Percentiles rank a stretch among this genome's conserved stretches.
These are phyloP conservation scores for Ips nitidus DNA, from an alignment of 1,140 invertebrate genomes.

Conservation along the genomic window DNA sequence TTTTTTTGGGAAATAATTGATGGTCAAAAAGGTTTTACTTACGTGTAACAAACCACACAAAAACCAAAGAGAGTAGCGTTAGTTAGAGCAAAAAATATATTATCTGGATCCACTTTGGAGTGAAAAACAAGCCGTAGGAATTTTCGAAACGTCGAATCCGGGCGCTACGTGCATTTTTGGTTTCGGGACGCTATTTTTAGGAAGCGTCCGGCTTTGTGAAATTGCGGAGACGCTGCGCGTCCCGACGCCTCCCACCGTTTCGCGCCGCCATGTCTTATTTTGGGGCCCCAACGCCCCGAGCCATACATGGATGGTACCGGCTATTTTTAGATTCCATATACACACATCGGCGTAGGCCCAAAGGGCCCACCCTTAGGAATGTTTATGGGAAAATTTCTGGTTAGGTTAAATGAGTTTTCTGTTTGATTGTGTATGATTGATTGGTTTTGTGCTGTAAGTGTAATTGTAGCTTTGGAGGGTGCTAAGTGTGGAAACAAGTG, in stretches of 20 bases:
- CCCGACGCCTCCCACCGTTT: constrained; percentile 41
- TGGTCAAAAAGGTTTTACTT: no score
- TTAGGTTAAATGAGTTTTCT: neutral
- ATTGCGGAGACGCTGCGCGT: constrained; percentile 28
- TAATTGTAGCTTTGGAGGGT: no score
- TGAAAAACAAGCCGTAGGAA: no score
- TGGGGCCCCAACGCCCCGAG: constrained; percentile 39
- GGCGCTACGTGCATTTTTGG: constrained; percentile 40
- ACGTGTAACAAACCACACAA: no score
- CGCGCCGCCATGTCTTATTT: constrained; percentile 42
- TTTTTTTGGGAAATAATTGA: no score
- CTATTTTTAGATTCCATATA: constrained; percentile 38
- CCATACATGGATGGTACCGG: constrained; percentile 46
- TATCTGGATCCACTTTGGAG: no score
- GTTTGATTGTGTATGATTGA: neutral
- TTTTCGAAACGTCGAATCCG: neutral
- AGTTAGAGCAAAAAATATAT: no score
- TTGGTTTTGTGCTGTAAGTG: no score
- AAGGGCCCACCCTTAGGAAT: neutral
- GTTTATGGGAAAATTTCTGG: neutral
- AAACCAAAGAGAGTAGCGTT: no score
- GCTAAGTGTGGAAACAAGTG: no score
- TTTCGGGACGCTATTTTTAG: constrained; percentile 39
- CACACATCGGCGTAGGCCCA: constrained; percentile 29
- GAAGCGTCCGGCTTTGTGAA: constrained; percentile 40